Evolutionary conservation across 1,140 invertebrate genomes (phyloP), one percentile per base, ranked within the genome.

Genomic region (Heterodera schachtii): DNA sequence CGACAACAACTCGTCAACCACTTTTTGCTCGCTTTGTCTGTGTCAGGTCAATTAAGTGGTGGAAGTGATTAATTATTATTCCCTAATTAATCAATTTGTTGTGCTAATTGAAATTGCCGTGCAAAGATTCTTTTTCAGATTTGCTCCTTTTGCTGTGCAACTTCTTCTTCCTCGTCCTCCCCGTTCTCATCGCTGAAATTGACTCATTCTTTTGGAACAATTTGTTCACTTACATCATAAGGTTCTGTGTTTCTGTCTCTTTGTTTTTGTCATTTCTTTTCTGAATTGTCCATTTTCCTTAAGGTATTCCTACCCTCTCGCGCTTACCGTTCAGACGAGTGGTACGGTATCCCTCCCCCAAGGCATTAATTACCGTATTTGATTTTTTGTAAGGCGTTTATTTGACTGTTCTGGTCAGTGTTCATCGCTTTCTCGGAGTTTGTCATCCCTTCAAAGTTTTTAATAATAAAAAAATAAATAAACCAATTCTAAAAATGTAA

Each of bases 91-190:
- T 31, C 31, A 31, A 31, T 31, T 31, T 31, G 31, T 31, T 31
- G 31, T 31, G 31, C 31, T 1, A 31, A 31, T 31, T 31, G 31
- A 31, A 31, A 31, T 31, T 31, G 31, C 31, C 31, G 31, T 31
- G 31, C 31, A 31, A 31, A 31, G 31, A n/a, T 8, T 71, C 43
- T 41, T 81, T 85, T 85, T 84, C 71, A 82, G 88, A 89, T 70
- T 73, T 89, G 5, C 47, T 89, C 7, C 86, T 89, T 43, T 75
- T 89, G 11, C 43, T 87, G 9, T 89, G 87, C 81, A 89, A 89
- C 70, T 90, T 89, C 78, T 90, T 87, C 77, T 90, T 89, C 73
- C 84, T 90, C 43, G 83, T 90, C 31, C 82, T 89, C 47, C 88
- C 88, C 16, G 88, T 90, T 3, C 80, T 90, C 9, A 89, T 89